A percentile compares a stretch with the other conserved stretches of the same genome.
Conservation (phyloP, 2,797 vertebrate genomes). For the Nasua narica region DNA sequence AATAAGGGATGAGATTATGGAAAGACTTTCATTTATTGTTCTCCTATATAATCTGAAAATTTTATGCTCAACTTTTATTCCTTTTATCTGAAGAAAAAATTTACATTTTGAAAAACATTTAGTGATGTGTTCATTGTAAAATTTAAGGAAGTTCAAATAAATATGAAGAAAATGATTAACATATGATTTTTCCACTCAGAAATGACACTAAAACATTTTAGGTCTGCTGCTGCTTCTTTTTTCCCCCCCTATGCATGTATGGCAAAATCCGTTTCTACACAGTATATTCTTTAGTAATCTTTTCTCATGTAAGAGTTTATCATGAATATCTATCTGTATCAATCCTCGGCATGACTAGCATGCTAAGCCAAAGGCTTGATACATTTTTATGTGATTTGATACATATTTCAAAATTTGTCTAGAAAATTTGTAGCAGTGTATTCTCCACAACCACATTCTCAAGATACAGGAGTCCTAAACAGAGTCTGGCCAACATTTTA, state of each 20-base stretch:
- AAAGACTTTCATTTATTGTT: neutral
- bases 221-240: neutral
- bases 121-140: neutral
- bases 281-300: neutral
- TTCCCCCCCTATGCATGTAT: neutral
- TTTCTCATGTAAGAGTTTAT: neutral
- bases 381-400: neutral
- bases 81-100: slow-evolving; percentile 18
- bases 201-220: neutral
- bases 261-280: neutral
- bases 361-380: neutral
- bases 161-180: neutral
- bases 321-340: neutral
- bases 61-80: neutral
- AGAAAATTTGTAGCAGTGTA: slow-evolving; percentile 20
- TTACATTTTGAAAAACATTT: neutral
- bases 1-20: neutral
- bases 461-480: neutral
- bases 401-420: neutral
- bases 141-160: neutral
- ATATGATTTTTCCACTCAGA: neutral
- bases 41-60: neutral
- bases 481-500: neutral
- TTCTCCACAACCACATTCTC: neutral
- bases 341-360: neutral